These are phyloP conservation scores for Himalopsyche anomala DNA, from an alignment of 2,888 invertebrate species.

Conservation along the genomic window DNA sequence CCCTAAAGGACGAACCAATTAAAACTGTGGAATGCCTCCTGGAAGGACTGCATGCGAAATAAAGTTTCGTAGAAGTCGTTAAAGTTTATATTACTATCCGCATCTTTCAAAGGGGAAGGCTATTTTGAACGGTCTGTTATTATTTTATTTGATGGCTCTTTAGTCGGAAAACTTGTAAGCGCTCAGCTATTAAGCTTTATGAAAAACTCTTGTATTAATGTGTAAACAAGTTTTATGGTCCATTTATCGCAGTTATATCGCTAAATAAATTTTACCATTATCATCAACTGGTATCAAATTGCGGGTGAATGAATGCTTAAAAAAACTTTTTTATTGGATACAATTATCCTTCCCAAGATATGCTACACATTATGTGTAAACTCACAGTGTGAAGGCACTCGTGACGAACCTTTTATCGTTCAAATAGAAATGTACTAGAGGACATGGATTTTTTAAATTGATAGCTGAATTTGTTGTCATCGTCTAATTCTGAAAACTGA, in stretches of 20 bases:
- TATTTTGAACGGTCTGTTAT: conserved; percentile 11
- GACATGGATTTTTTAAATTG: too few relatives aligned
- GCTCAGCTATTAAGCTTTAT: neutral
- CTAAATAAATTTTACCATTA: too few relatives aligned
- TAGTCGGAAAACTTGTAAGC: conserved; percentile 35
- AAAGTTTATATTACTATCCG: conserved; percentile 37
- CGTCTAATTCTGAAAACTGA: too few relatives aligned
- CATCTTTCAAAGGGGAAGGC: conserved; percentile 11
- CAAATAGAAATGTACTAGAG: too few relatives aligned
- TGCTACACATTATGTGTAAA: too few relatives aligned
- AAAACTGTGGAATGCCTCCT: conserved; percentile 34
- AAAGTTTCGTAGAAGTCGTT: conserved; percentile 42
- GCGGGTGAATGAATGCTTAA: neutral
- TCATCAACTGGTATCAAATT: too few relatives aligned
- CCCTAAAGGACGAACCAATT: conserved; percentile 43
- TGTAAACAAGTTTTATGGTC: conserved; percentile 20
- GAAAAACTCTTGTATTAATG: conserved; percentile 17
- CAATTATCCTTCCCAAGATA: too few relatives aligned
- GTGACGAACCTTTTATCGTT: too few relatives aligned
- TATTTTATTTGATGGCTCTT: conserved; percentile 36
- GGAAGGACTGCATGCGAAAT: conserved; percentile 33
- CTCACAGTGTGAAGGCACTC: too few relatives aligned
- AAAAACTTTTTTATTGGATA: too few relatives aligned
- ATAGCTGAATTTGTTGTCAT: too few relatives aligned
- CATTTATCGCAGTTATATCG: neutral